These are phyloP conservation scores for Lochmaea crataegi DNA, from an alignment of 2,888 invertebrate genomes.

Conservation along the genomic window DNA sequence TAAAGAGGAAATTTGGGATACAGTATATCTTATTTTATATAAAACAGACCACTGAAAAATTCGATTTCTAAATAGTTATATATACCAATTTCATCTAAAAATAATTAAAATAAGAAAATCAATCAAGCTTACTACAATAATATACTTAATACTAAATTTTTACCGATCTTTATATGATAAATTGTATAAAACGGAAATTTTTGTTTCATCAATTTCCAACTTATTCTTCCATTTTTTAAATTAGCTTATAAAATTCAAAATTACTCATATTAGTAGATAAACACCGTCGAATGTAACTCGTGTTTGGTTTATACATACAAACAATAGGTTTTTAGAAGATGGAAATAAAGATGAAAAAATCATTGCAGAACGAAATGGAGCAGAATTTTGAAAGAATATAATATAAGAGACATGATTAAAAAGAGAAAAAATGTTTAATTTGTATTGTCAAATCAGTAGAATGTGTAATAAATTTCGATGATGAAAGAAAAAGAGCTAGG, in stretches of 20 bases:
- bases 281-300: too few relatives aligned
- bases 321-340: too few relatives aligned
- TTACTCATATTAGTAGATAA: too few relatives aligned
- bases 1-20: neutral
- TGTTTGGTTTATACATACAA: too few relatives aligned
- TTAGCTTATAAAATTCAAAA: neutral
- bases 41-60: constrained; percentile 4
- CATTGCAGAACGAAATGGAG: too few relatives aligned
- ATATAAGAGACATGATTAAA: too few relatives aligned
- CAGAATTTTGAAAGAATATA: too few relatives aligned
- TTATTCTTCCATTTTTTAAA: neutral
- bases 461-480: too few relatives aligned
- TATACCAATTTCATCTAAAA: constrained; percentile 1
- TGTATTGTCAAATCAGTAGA: too few relatives aligned
- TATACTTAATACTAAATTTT: constrained; percentile 8
- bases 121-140: neutral
- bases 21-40: constrained; percentile 5
- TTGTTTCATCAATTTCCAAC: neutral
- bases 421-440: too few relatives aligned
- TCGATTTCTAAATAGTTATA: constrained; percentile 5
- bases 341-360: too few relatives aligned
- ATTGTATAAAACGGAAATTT: neutral
- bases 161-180: neutral
- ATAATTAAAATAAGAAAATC: neutral
- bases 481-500: too few relatives aligned